Conservation (phyloP, 2,888 invertebrate species). For the Nasonovia ribisnigri region DNA sequence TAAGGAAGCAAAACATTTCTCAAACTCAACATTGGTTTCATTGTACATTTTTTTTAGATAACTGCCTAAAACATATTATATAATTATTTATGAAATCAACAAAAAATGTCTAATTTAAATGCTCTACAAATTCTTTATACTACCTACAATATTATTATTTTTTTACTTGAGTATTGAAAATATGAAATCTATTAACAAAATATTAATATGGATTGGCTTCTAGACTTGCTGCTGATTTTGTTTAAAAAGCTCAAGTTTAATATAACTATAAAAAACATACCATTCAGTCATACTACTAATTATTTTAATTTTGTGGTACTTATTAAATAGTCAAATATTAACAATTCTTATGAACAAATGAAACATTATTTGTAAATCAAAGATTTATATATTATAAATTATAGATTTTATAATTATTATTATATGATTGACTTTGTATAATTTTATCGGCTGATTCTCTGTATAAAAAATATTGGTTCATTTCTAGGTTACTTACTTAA, state of each 20-base stretch:
- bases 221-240: neutral
- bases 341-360: neutral
- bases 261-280: too few species aligned
- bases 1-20: slow-evolving; percentile 5
- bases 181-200: neutral
- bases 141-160: neutral
- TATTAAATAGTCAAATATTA: neutral
- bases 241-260: neutral
- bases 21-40: neutral
- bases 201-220: neutral
- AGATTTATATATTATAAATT: neutral
- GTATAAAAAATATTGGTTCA: neutral
- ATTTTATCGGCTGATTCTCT: neutral
- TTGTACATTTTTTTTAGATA: too few species aligned
- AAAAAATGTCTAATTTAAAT: neutral
- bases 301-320: neutral
- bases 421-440: neutral
- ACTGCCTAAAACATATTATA: too few species aligned
- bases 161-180: neutral
- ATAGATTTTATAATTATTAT: neutral
- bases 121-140: neutral
- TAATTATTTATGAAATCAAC: neutral
- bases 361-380: neutral
- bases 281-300: neutral
- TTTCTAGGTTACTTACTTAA: neutral